Base-by-base conservation (phyloP, 1,140 invertebrate genomes). In the Pantala flavescens region DNA sequence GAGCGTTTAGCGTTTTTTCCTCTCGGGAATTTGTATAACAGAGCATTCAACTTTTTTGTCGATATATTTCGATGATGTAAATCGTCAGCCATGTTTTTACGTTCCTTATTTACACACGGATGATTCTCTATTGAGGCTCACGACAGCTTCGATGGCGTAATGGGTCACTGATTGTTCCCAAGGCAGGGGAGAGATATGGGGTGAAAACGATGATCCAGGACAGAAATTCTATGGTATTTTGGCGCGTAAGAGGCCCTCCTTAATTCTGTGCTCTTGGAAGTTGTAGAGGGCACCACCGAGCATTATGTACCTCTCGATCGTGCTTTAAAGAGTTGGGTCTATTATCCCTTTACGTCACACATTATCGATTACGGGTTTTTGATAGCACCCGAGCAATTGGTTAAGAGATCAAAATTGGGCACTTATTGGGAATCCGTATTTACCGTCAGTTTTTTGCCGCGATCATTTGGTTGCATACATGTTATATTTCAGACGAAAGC, bases 351-450 rank as follows among this genome's bases (percentile, higher is more conserved):
- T 16, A 16, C 49, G 49, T 63, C 49, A 63, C 49, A 63, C n/a
- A 63, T 63, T 63, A 63, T 63, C 49, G 49, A 21, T 63, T 63
- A 63, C n/a, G 49, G 49, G 49, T 63, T 63, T 63, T 63, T 63
- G 49, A 63, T 63, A 63, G 49, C 49, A 21, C 14, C 49, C n/a
- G 49, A 63, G 49, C 49, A 63, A 63, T 63, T 63, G 49, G 49
- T 63, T 63, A 63, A 63, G n/a, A 63, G 49, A 63, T 16, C 16
- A 21, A 63, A 63, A 63, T 19, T 21, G 49, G 49, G 49, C 49
- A 63, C 16, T 63, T 63, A 63, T 63, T 21, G 16, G 49, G n/a
- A 21, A 63, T 63, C 49, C 49, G n/a, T 63, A 63, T 63, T 63
- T 63, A 63, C 49, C 49, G 49, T 63, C 49, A 5, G 16, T 63